Evolutionary conservation across 1,140 invertebrate genomes (phyloP).

Genomic region (Pogonomyrmex barbatus): DNA sequence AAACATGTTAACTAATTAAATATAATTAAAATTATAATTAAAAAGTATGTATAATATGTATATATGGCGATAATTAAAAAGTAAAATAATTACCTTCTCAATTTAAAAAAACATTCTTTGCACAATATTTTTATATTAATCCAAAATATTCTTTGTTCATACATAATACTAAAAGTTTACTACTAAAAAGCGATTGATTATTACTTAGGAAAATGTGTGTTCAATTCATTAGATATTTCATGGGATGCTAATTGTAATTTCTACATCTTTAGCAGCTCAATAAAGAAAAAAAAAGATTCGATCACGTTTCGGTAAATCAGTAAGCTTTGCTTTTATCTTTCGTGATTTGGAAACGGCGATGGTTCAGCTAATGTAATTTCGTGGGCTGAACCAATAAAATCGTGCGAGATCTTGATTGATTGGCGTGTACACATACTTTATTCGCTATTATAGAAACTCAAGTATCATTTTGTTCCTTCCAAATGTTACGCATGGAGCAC

Average conservation of each 20-base stretch:
- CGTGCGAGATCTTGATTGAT: not conserved
- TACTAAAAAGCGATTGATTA: slow-evolving; percentile 48
- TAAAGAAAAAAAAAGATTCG: not conserved
- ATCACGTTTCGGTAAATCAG: not conserved
- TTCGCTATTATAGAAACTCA: slow-evolving; percentile 21
- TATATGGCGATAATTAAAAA: not conserved
- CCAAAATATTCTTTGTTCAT: no score
- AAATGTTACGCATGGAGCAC: no score
- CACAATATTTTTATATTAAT: not conserved
- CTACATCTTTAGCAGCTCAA: not conserved
- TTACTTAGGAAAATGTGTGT: not conserved
- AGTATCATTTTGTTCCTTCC: slow-evolving; percentile 17
- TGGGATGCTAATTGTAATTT: slow-evolving; percentile 4
- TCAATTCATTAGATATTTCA: not conserved
- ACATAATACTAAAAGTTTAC: not conserved
- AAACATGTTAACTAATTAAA: not conserved
- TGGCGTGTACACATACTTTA: not conserved
- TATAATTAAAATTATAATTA: no score
- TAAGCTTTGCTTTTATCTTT: not conserved
- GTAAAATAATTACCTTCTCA: not conserved
- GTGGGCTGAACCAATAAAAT: not conserved
- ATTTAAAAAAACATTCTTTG: not conserved
- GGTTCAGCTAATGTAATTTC: not conserved
- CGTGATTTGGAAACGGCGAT: not conserved
- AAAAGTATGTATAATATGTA: no score